Evolutionary conservation across 2,888 invertebrate genomes (phyloP), one percentile per base, ranked within the genome.

Genomic region (Brachylomia viminalis): DNA sequence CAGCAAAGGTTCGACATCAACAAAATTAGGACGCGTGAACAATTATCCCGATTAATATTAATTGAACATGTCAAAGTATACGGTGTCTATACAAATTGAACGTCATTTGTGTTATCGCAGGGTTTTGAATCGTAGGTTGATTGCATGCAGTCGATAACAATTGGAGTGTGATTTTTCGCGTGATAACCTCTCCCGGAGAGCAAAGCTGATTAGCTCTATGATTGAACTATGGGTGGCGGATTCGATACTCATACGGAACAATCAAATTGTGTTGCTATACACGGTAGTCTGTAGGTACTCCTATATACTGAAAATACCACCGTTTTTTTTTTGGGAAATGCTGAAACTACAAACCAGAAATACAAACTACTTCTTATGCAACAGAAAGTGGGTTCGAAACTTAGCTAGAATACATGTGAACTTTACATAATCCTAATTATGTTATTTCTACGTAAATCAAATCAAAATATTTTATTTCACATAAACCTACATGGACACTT

Each of bases 181-280:
- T 47, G 52, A 77, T 77, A 82, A 56, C 33, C 66, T 45, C n/a
- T 58, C 15, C 38, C 15, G 38, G n/a, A 54, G 68, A 47, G 77
- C 68, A 65, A 79, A 83, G 20, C 47, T 66, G 65, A 83, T 80
- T 83, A 83, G 78, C 33, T 49, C 15, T 8, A 27, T 38, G 77
- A 80, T 70, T 80, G 83, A 61, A 27, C 69, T 56, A 54, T 83
- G 8, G 33, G 15, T 49, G 47, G 38, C 8, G 3, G n/a, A 10
- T 56, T 59, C 64, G 23, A 76, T 67, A 64, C 52, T 33, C 49
- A 13, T 15, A 30, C 10, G 15, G 15, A 52, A 64, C 59, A 38
- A 56, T 17, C 75, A 49, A 75, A 58, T 30, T 15, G 10, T 59
- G 30, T 59, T 20, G 5, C 30, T 2, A 8, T 20, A 27, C 49